These are phyloP conservation scores for Tachysurus fulvidraco DNA, from an alignment of 2,113 vertebrate species.

Conservation along the genomic window DNA sequence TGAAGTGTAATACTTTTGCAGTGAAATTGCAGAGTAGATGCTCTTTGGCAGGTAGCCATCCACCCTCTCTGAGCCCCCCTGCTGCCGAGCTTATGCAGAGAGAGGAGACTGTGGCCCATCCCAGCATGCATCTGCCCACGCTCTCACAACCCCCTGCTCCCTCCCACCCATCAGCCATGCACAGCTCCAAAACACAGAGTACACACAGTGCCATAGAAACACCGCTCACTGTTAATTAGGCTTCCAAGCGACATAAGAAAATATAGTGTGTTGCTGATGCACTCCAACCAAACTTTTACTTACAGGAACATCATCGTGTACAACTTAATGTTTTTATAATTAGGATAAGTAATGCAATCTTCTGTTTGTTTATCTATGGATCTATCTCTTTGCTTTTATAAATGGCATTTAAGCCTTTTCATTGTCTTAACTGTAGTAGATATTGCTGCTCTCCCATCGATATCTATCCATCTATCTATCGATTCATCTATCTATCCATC, in stretches of 20 bases:
- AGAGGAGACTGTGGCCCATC: conserved; percentile 28
- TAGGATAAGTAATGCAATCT: not conserved
- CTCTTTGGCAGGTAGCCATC: conserved; percentile 41
- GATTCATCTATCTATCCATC: conserved; percentile 4
- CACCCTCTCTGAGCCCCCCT: conserved; percentile 25
- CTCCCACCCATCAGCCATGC: conserved; percentile 59
- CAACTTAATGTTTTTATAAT: not conserved
- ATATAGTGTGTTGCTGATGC: conserved; percentile 61
- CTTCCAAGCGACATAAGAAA: conserved; percentile 68
- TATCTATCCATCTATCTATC: not conserved
- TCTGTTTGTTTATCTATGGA: not conserved
- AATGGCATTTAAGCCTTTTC: not conserved
- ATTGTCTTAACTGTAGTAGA: not conserved
- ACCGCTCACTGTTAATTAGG: conserved; percentile 66
- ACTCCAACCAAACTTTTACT: conserved; percentile 60
- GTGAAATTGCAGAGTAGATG: conserved; percentile 12
- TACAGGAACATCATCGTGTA: not conserved
- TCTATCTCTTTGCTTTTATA: not conserved
- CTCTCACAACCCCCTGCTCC: conserved; percentile 42
- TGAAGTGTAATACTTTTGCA: conserved; percentile 22
- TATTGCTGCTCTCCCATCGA: not conserved
- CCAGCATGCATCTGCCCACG: conserved; percentile 39
- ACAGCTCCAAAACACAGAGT: conserved; percentile 49
- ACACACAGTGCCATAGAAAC: conserved; percentile 58
- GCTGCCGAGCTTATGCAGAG: conserved; percentile 41